Evolutionary conservation across 2,888 invertebrate genomes (phyloP), one percentile per base, ranked within the genome.

Genomic region (Philereme transversata): DNA sequence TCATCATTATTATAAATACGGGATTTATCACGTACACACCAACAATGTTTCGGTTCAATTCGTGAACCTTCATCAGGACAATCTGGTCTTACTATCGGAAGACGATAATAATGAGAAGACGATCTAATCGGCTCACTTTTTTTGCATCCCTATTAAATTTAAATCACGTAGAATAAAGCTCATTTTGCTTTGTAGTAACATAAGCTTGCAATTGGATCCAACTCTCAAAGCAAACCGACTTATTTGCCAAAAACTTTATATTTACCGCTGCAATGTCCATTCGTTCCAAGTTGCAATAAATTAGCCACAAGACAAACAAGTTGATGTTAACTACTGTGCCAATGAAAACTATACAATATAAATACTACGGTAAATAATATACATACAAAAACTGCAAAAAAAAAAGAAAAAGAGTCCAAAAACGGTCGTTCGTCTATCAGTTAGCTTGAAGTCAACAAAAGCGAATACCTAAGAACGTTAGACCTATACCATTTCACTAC

Each of bases 201-300:
- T 6, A 45, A 10, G 22, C 45, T 9, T n/a, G 22, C 4, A 52
- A 51, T 50, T 9, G 33, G 9, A 45, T 48, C 55, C 55, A 51
- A 59, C 59, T 55, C 62, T 59, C 55, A 59, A 57, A 57, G 52
- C 51, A 51, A 51, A 62, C 50, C 36, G 51, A 64, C 49, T 60
- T 60, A 60, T 61, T 58, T 58, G 49, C 57, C 51, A 43, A 49
- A 64, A 61, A 64, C 57, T 64, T 64, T 56, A 48, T 62, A 62
- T 62, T 58, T 62, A 60, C 60, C 55, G 45, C 46, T 53, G 64
- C 57, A 49, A 38, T 52, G 60, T 58, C 58, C 61, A 53, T 64
- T 60, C 52, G 51, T 53, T 60, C 49, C 43, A 36, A 57, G 64
- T 60, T 57, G 50, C 51, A 57, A 63, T 64, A 64, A 64, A 64